Conservation (phyloP, 2,113 vertebrate species). For the Campylomormyrus tamandua region DNA sequence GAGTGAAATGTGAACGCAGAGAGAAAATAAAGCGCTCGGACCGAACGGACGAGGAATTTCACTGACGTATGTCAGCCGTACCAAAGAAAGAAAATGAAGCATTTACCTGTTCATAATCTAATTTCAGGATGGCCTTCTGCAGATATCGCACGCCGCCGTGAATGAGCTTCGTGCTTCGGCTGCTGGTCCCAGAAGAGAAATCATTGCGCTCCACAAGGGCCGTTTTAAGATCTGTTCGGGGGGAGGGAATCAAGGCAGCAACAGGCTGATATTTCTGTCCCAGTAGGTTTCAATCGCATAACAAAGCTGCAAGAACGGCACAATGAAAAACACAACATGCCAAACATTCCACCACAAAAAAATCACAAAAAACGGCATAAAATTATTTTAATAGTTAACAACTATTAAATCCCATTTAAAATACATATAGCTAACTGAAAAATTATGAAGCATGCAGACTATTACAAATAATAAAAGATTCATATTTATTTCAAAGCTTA, state of each 20-base stretch:
- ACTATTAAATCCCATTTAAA: conserved; percentile 21
- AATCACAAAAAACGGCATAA: conserved; percentile 28
- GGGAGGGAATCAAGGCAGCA: conserved; percentile 78
- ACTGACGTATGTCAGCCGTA: conserved; percentile 67
- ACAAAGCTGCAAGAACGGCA: conserved; percentile 64
- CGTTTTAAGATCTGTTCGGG: conserved; percentile 79
- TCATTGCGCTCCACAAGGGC: conserved; percentile 84
- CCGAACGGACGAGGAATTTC: conserved; percentile 72
- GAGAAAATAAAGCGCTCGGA: conserved; percentile 74
- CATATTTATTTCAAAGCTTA: not conserved
- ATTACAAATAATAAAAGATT: not conserved
- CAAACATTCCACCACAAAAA: conserved; percentile 61
- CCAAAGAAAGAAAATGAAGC: conserved; percentile 70
- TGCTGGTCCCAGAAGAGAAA: conserved; percentile 94
- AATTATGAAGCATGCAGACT: not conserved
- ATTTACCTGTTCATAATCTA: conserved; percentile 98
- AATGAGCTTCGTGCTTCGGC: conserved; percentile 89
- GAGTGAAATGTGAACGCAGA: conserved; percentile 68
- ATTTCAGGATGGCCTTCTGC: conserved; percentile 95
- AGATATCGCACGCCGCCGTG: conserved; percentile 92
- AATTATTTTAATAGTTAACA: not conserved
- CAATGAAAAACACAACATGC: conserved; percentile 55
- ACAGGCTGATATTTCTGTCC: conserved; percentile 52
- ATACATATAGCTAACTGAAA: not conserved
- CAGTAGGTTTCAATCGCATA: conserved; percentile 67